These are phyloP conservation scores for Alces alces DNA, from an alignment of 2,113 vertebrate genomes.

Conservation along the genomic window DNA sequence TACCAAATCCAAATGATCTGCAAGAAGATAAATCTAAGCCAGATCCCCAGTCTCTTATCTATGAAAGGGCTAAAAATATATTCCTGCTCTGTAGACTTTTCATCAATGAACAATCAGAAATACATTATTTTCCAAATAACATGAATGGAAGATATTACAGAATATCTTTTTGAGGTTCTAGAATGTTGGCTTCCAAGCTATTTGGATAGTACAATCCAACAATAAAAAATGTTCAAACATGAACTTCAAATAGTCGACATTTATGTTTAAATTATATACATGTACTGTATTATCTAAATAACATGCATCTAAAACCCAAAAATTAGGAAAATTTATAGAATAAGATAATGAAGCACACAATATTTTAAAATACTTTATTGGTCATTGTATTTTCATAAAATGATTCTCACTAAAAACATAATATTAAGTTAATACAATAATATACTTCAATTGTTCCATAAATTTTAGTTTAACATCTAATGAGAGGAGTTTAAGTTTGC, in stretches of 20 bases:
- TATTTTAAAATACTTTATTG: background rate
- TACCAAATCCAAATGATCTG: background rate
- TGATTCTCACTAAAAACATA: background rate
- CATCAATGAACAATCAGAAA: background rate
- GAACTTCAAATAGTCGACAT: background rate
- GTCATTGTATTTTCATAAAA: background rate
- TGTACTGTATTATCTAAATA: background rate
- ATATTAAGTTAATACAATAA: background rate
- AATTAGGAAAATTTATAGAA: background rate
- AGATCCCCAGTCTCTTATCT: background rate
- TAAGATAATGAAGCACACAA: background rate
- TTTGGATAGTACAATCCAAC: background rate
- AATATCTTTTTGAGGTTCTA: background rate
- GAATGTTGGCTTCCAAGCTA: background rate
- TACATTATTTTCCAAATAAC: background rate
- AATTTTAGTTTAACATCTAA: background rate
- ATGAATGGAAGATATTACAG: background rate
- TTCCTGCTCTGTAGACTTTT: background rate
- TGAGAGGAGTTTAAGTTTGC: background rate
- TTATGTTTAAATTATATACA: background rate
- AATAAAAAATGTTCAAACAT: background rate
- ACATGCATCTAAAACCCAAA: background rate
- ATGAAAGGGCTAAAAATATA: background rate
- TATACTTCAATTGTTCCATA: background rate
- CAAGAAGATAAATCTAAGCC: background rate